These are phyloP conservation scores for Austrolebias charrua DNA, from an alignment of 2,797 vertebrate species.

Conservation along the genomic window DNA sequence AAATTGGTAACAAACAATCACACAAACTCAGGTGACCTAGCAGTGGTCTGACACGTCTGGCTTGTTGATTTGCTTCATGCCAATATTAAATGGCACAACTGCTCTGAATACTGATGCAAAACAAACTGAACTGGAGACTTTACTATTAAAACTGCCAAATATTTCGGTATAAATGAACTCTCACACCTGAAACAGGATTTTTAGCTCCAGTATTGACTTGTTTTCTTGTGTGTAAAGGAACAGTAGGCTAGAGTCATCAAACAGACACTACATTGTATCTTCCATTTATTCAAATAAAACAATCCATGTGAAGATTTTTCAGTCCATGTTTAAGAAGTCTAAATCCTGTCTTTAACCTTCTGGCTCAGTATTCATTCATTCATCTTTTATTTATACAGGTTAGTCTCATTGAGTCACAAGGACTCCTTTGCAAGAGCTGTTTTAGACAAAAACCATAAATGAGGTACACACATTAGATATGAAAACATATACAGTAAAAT, in stretches of 20 bases:
- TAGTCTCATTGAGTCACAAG: too few relatives aligned
- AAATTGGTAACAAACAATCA: slow-evolving; percentile 15
- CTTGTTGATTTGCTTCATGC: slow-evolving; percentile 5
- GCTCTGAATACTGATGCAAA: not conserved
- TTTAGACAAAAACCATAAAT: too few relatives aligned
- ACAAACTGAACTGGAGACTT: not conserved
- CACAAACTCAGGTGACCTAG: slow-evolving; percentile 8
- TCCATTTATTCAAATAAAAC: too few relatives aligned
- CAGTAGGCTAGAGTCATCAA: too few relatives aligned
- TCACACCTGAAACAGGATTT: not conserved
- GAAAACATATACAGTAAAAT: too few relatives aligned
- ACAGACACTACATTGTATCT: too few relatives aligned
- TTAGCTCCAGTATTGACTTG: not conserved
- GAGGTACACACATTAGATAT: too few relatives aligned
- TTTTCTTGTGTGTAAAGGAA: slow-evolving; percentile 4
- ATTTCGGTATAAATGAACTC: not conserved
- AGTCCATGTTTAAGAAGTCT: too few relatives aligned
- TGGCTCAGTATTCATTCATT: not conserved
- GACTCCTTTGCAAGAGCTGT: too few relatives aligned
- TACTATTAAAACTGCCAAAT: not conserved
- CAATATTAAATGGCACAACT: slow-evolving; percentile 23
- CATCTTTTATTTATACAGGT: too few relatives aligned
- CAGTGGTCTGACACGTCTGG: slow-evolving; percentile 7
- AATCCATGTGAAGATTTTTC: too few relatives aligned
- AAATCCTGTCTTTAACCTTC: too few relatives aligned